phyloP scores from a whole-genome alignment of 2,113 vertebrate species.

The Phyllostomus hastatus region DNA sequence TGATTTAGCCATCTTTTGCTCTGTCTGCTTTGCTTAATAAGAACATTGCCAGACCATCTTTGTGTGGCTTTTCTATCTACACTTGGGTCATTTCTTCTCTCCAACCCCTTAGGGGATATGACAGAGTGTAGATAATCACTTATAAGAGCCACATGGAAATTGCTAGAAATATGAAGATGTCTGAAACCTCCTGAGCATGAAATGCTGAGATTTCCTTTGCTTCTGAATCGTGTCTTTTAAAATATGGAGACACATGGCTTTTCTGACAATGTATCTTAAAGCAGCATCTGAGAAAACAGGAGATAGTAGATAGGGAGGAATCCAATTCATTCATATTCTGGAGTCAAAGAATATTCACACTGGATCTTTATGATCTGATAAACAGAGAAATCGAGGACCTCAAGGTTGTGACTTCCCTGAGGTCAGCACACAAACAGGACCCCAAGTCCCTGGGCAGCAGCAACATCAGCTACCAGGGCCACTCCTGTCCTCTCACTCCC shows the following conservation, averaged over 20 bases:
- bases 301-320: background rate
- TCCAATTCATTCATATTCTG: background rate
- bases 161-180: conserved; percentile 2
- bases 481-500: background rate
- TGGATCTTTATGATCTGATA: background rate
- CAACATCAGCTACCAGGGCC: background rate
- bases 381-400: background rate
- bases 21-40: conserved; percentile 46
- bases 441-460: background rate
- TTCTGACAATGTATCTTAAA: background rate
- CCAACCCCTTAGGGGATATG: background rate
- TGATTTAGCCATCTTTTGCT: conserved; percentile 29
- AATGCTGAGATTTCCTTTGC: conserved; percentile 22
- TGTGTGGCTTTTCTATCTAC: conserved; percentile 46
- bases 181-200: conserved; percentile 33
- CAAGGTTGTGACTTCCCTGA: background rate
- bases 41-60: background rate
- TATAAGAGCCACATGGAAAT: conserved; percentile 26
- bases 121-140: conserved; percentile 15
- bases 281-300: background rate
- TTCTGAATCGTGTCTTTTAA: conserved; percentile 17
- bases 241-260: background rate
- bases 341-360: background rate
- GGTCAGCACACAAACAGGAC: background rate
- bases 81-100: conserved; percentile 38